Base-by-base conservation (phyloP, 2,797 vertebrate genomes). In the Siniperca obscura region DNA sequence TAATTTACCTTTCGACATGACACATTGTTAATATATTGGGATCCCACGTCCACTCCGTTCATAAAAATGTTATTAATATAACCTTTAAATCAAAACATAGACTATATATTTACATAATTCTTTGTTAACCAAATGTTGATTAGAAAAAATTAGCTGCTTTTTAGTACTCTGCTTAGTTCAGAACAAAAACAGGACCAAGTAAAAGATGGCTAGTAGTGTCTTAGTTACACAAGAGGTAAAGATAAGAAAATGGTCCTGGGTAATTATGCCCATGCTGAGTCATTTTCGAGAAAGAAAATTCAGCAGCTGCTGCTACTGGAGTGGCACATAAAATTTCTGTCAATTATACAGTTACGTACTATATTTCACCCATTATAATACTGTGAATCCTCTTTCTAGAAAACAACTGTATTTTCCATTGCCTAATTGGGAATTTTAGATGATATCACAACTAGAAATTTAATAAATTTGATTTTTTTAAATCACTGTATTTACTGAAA, bases 181-280 rank as follows among this genome's bases (percentile, higher is more conserved):
- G 60, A 88, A 87, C 81, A 89, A 82, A 87, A 90, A 86, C 76
- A 82, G 70, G 70, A 87, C 86, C 79, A 83, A 89, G 90, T 74
- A 53, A 88, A 88, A 84, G 76, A 86, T 80, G 83, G 82, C 83
- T 87, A 88, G 89, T 88, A 74, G 81, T 77, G 76, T 88, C 82
- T 88, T 81, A 83, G 86, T 88, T 92, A 89, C 78, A 89, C 78
- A 84, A 85, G 89, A 86, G 89, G 85, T 90, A 92, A 85, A 91
- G 91, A 93, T 95, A 93, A 90, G 89, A 91, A 92, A 91, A 89
- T 83, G 84, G 78, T 81, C 61, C 73, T 40, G 64, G 69, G 87
- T 88, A 94, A 94, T 93, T 90, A 90, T 70, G 70, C 78, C 73
- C 85, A 82, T 79, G 85, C 90, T 92, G 87, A 93, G 89, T 89